Conservation (phyloP, 2,888 invertebrate genomes). For the Drosophila infuscata region DNA sequence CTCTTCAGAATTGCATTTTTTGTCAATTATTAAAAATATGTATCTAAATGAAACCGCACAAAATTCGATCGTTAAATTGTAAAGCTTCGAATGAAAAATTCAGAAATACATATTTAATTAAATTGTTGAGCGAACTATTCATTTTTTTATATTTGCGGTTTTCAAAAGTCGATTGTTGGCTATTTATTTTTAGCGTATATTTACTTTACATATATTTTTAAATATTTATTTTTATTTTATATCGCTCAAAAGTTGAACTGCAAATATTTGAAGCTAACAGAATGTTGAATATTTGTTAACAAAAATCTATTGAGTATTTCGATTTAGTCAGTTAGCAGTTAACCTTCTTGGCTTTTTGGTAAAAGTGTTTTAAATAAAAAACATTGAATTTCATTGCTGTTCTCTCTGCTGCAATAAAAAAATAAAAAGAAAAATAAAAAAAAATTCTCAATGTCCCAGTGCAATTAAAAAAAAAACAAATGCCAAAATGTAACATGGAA, state of each 20-base stretch:
- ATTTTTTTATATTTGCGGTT: background rate
- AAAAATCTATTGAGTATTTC: background rate
- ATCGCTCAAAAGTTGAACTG: background rate
- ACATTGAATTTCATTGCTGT: constrained; percentile 63
- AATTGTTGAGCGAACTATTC: constrained; percentile 19
- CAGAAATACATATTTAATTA: constrained; percentile 46
- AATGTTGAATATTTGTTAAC: background rate
- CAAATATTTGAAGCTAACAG: background rate
- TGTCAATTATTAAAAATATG: constrained; percentile 16
- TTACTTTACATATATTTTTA: background rate
- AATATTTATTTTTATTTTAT: background rate
- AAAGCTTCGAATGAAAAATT: constrained; percentile 5
- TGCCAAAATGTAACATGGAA: constrained; percentile 58
- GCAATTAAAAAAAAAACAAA: constrained; percentile 71
- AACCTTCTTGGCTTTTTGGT: constrained; percentile 13
- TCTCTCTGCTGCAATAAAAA: constrained; percentile 34
- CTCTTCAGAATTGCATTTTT: constrained; percentile 64
- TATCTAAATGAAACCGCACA: constrained; percentile 14
- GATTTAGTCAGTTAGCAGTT: background rate
- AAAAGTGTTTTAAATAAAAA: constrained; percentile 38
- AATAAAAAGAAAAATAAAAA: background rate
- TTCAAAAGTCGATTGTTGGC: background rate
- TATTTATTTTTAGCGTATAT: background rate
- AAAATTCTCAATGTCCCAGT: constrained; percentile 23
- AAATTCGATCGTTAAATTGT: constrained; percentile 35